Conservation (phyloP, 2,888 invertebrate species). For the Catocala sponsa region DNA sequence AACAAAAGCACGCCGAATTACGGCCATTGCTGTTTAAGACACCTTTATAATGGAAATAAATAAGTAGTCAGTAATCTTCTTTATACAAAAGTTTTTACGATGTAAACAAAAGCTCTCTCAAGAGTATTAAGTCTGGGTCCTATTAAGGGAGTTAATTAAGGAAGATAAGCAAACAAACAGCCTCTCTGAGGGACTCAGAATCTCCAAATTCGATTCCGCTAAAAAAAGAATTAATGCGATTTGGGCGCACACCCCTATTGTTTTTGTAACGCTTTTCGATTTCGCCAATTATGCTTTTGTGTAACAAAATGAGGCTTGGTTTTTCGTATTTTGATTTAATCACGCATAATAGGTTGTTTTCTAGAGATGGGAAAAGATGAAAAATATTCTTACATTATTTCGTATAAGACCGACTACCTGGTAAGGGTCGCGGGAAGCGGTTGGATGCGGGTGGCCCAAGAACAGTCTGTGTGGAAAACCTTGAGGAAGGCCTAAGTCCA, state of each 20-base stretch:
- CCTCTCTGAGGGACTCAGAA: conserved; percentile 28
- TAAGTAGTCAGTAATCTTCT: conserved; percentile 32
- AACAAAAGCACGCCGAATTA: not conserved
- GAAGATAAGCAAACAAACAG: conserved; percentile 63
- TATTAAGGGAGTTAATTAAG: conserved; percentile 68
- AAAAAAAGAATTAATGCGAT: conserved; percentile 54
- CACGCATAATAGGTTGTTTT: conserved; percentile 14
- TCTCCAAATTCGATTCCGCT: conserved; percentile 49
- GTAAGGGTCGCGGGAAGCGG: too few relatives aligned
- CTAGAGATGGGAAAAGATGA: not conserved
- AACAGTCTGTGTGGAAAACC: too few relatives aligned
- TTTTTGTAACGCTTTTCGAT: conserved; percentile 46
- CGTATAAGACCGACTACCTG: not conserved
- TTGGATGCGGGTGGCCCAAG: too few relatives aligned
- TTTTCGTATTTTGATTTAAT: conserved; percentile 28
- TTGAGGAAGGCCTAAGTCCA: too few relatives aligned
- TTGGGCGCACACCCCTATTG: conserved; percentile 35
- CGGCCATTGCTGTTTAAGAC: not conserved
- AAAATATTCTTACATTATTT: not conserved
- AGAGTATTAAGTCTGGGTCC: conserved; percentile 53
- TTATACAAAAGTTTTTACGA: conserved; percentile 26
- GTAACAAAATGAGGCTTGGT: conserved; percentile 32
- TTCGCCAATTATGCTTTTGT: conserved; percentile 44
- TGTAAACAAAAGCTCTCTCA: conserved; percentile 44
- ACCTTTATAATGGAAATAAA: conserved; percentile 31